Evolutionary conservation across 2,888 invertebrate genomes (phyloP).

Genomic region (Pomacea canaliculata): DNA sequence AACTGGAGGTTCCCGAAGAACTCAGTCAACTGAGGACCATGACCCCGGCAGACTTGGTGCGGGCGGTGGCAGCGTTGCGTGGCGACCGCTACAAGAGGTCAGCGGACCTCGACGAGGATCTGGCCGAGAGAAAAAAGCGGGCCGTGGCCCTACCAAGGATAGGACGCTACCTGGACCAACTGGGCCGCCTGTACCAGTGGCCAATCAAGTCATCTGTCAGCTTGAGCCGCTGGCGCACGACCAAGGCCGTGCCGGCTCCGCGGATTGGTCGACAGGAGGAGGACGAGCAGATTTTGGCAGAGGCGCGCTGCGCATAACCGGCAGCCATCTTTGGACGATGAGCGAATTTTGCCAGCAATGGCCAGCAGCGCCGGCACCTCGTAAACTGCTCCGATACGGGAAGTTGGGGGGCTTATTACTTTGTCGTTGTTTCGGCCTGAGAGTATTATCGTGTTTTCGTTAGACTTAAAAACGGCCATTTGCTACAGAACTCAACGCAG

Average conservation of each 20-base stretch:
- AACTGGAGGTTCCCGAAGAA: neutral
- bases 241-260: constrained; percentile 1
- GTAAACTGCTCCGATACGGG: too few species aligned
- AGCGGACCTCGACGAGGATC: neutral
- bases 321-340: too few species aligned
- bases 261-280: neutral
- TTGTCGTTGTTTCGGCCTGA: too few species aligned
- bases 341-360: too few species aligned
- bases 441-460: too few species aligned
- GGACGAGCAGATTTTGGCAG: too few species aligned
- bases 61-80: neutral
- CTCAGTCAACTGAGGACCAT: neutral
- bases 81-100: neutral
- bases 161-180: neutral
- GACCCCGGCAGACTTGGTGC: neutral
- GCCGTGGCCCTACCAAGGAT: constrained; percentile 1
- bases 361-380: too few species aligned
- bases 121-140: neutral
- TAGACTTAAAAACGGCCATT: too few species aligned
- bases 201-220: neutral
- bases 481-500: too few species aligned
- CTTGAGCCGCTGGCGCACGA: neutral
- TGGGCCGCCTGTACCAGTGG: neutral
- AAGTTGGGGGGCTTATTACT: too few species aligned
- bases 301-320: too few species aligned